These are phyloP conservation scores for Eristalis arbustorum DNA, from an alignment of 2,888 invertebrate genomes.

Conservation along the genomic window DNA sequence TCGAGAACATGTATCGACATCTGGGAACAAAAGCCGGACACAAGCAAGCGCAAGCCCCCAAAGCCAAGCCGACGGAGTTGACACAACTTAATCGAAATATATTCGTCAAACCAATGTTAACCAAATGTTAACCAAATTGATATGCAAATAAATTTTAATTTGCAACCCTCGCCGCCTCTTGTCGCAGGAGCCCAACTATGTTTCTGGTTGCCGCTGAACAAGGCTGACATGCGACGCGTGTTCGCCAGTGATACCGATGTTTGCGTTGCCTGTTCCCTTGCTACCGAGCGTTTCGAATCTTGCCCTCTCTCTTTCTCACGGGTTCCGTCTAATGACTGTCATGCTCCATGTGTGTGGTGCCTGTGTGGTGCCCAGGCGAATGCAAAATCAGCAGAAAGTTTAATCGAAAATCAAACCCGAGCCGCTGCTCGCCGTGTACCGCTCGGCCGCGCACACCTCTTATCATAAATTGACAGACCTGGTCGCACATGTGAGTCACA, in stretches of 20 bases:
- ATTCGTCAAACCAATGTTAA: slow-evolving; percentile 70
- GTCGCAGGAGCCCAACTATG: slow-evolving; percentile 17
- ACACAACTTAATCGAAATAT: slow-evolving; percentile 68
- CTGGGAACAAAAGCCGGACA: slow-evolving; percentile 6
- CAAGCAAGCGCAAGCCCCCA: slow-evolving; percentile 5
- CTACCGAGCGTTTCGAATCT: slow-evolving; percentile 54
- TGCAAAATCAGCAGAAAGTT: slow-evolving; percentile 23
- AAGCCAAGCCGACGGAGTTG: not conserved
- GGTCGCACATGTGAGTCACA: slow-evolving; percentile 61
- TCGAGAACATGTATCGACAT: slow-evolving; percentile 14
- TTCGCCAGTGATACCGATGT: slow-evolving; percentile 12
- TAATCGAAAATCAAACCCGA: slow-evolving; percentile 47
- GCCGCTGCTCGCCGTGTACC: not conserved
- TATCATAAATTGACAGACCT: slow-evolving; percentile 55
- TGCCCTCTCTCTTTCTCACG: not conserved
- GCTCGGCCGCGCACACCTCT: not conserved
- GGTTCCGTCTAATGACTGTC: slow-evolving; percentile 28
- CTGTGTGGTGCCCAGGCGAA: slow-evolving; percentile 1
- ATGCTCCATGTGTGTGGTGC: not conserved
- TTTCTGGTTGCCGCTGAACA: slow-evolving; percentile 37
- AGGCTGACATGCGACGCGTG: slow-evolving; percentile 60
- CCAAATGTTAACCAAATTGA: slow-evolving; percentile 70
- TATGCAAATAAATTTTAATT: slow-evolving; percentile 70
- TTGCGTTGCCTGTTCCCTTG: slow-evolving; percentile 35
- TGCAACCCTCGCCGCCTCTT: slow-evolving; percentile 22